Evolutionary conservation across 2,888 invertebrate genomes (phyloP), one percentile per base, ranked within the genome.

Genomic region (Gerris lacustris): DNA sequence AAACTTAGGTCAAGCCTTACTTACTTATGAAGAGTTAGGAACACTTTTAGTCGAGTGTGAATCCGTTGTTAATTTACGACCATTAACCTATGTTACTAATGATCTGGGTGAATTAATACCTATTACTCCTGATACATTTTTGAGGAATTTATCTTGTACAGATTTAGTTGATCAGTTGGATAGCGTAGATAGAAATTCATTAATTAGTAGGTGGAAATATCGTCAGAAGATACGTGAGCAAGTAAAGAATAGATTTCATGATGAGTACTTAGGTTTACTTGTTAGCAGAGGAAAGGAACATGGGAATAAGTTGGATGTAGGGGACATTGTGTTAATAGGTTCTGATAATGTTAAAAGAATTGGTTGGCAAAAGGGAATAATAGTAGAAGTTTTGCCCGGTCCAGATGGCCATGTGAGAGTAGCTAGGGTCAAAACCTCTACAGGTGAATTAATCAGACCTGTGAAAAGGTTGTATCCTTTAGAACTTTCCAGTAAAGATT

Each of bases 1-100:
- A 70, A 66, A 66, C 45, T 44, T 73, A 43, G 73, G 73, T 7
- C 55, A 45, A n/a, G 55, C 71, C 43, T 43, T 43, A 15, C 7
- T 73, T 11, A 66, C 0, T 31, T 72, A 69, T 44, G 73, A 72
- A 66, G 73, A 73, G 55, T n/a, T 73, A 11, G n/a, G 69, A 31
- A 73, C 73, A 15, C 9, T 73, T 6, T 7, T 71, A 6, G 44
- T 43, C 44, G 72, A 73, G n/a, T 70, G 44, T 66, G 72, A 71
- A n/a, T 63, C 67, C 15, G 63, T 66, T 15, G 68, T 73, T 2
- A 73, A 73, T 68, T 69, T 66, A 9, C 43, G 73, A 11, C 73
- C 70, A 5, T 17, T 73, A 44, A 73, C 73, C 17, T 73, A 73
- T 67, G 63, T 73, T 18, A 66, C 69, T 1, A 45, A 69, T 44